phyloP scores from a whole-genome alignment of 2,888 invertebrate genomes.

The Sinotaia quadrata region DNA sequence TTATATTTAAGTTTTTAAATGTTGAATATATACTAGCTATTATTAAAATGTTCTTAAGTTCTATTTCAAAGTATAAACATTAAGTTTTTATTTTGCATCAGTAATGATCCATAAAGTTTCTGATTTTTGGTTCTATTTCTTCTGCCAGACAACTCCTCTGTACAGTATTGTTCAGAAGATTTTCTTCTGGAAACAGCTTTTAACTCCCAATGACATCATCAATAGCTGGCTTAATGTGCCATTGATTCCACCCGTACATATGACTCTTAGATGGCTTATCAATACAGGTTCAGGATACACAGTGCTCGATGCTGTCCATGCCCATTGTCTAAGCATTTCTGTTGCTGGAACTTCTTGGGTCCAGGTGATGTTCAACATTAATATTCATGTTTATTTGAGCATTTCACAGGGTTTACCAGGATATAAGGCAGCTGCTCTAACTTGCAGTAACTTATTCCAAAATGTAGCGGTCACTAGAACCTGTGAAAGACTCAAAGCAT shows the following conservation, averaged over 20 bases:
- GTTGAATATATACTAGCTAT: too few relatives aligned
- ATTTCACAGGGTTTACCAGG: background rate
- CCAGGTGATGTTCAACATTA: slow-evolving; percentile 2
- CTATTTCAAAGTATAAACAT: too few relatives aligned
- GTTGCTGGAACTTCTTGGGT: slow-evolving; percentile 32
- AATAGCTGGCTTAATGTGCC: slow-evolving; percentile 30
- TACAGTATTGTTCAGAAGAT: slow-evolving; percentile 39
- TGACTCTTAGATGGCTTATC: slow-evolving; percentile 38
- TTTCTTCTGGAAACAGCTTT: slow-evolving; percentile 31
- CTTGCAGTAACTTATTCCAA: background rate
- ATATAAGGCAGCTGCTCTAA: background rate
- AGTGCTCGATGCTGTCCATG: slow-evolving; percentile 31
- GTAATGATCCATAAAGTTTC: too few relatives aligned
- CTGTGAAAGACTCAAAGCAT: background rate
- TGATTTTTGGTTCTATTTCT: background rate
- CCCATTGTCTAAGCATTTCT: slow-evolving; percentile 22
- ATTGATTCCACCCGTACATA: background rate
- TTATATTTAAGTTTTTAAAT: too few relatives aligned
- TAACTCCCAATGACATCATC: slow-evolving; percentile 31
- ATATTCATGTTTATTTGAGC: background rate
- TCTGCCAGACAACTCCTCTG: slow-evolving; percentile 25
- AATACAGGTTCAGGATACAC: slow-evolving; percentile 33
- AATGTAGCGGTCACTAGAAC: background rate
- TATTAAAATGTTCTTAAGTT: too few relatives aligned
- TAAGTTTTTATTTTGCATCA: too few relatives aligned